Evolutionary conservation across 2,797 vertebrate species (phyloP).

Genomic region (Sus cebifrons): DNA sequence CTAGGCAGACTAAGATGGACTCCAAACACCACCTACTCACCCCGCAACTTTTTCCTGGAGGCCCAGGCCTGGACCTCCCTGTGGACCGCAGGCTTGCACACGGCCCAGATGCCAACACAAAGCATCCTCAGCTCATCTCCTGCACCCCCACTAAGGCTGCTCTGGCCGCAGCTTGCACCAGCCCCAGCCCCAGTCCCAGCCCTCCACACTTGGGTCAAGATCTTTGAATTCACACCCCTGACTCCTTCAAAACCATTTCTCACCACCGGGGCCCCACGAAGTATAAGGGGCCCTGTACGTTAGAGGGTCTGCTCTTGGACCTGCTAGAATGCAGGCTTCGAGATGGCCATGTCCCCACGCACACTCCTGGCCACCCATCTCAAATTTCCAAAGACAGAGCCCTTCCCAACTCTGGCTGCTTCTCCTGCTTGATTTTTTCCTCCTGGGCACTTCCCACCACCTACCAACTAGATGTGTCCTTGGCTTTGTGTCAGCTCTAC

Average conservation of each 20-base stretch:
- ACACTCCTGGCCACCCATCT: background rate
- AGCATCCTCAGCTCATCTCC: background rate
- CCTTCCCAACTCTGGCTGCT: rapidly evolving
- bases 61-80: background rate
- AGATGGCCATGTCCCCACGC: background rate
- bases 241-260: background rate
- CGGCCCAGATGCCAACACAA: background rate
- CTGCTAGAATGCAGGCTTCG: background rate
- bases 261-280: background rate
- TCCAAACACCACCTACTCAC: background rate
- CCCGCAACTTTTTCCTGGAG: background rate
- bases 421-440: background rate
- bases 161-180: rapidly evolving
- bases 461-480: background rate
- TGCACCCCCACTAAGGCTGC: background rate
- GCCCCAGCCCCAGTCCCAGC: background rate
- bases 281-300: rapidly evolving
- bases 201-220: background rate
- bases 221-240: background rate
- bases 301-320: background rate
- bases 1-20: background rate
- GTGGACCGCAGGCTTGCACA: background rate
- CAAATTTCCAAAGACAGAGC: background rate
- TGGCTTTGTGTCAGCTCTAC: background rate
- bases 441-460: background rate